Evolutionary conservation across 2,113 vertebrate genomes (phyloP).

Genomic region (Sphaerodactylus townsendi): DNA sequence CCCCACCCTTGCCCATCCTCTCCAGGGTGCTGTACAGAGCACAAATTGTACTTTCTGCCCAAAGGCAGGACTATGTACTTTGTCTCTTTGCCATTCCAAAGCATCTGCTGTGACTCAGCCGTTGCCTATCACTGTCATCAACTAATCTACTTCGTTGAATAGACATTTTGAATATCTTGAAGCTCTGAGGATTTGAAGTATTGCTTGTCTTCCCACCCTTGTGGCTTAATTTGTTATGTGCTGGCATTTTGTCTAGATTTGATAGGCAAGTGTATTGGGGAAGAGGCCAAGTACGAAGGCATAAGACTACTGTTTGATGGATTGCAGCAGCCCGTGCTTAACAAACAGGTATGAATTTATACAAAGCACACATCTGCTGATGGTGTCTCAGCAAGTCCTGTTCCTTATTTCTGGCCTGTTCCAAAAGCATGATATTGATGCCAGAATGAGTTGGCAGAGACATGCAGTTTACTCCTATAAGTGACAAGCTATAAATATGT

Average conservation of each 20-base stretch:
- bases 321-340: conserved; percentile 94
- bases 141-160: not conserved
- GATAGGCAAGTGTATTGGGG: conserved; percentile 86
- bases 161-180: not conserved
- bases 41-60: not conserved
- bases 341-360: conserved; percentile 87
- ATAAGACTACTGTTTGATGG: conserved; percentile 88
- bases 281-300: conserved; percentile 88
- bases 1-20: not conserved
- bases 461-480: too few relatives aligned
- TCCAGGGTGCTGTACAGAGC: not conserved
- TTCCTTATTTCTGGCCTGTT: not conserved
- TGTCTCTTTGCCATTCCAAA: not conserved
- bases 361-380: not conserved
- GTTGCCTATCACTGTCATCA: not conserved
- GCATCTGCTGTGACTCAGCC: not conserved
- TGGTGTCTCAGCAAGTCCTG: not conserved
- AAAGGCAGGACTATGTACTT: not conserved
- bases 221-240: not conserved
- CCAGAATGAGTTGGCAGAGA: not conserved
- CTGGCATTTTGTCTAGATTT: conserved; percentile 77
- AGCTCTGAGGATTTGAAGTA: not conserved
- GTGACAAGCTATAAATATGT: too few relatives aligned
- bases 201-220: not conserved
- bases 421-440: not conserved